These are phyloP conservation scores for Zele albiditarsus DNA, from an alignment of 2,888 invertebrate genomes.

Conservation along the genomic window DNA sequence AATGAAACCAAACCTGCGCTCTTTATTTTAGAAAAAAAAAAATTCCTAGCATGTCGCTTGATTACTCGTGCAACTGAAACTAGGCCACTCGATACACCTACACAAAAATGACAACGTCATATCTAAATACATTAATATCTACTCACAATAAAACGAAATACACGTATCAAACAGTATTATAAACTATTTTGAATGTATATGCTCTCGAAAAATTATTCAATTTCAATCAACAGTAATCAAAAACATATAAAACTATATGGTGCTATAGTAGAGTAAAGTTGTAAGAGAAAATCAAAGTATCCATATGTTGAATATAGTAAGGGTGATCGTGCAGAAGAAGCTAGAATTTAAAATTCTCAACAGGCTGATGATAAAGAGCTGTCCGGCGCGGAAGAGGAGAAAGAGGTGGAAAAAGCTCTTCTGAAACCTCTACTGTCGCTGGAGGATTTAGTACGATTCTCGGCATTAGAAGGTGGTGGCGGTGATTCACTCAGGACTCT, in stretches of 20 bases:
- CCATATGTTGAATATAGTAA: neutral
- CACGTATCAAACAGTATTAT: slow-evolving; percentile 20
- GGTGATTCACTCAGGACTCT: slow-evolving; percentile 75
- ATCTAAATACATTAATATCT: slow-evolving; percentile 34
- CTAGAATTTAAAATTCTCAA: slow-evolving; percentile 49
- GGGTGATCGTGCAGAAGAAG: slow-evolving; percentile 52
- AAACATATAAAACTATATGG: neutral
- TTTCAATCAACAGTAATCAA: neutral
- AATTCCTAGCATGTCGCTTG: slow-evolving; percentile 61
- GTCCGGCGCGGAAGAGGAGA: slow-evolving; percentile 77
- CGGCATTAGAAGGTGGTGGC: slow-evolving; percentile 73
- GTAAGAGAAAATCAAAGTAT: neutral
- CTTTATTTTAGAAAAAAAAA: slow-evolving; percentile 23
- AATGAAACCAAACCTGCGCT: neutral
- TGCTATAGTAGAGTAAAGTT: neutral
- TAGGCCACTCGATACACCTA: slow-evolving; percentile 33
- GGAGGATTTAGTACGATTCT: slow-evolving; percentile 77
- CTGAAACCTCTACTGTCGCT: slow-evolving; percentile 76
- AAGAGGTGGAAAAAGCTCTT: slow-evolving; percentile 77
- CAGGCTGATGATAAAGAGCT: slow-evolving; percentile 77
- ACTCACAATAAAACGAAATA: slow-evolving; percentile 36
- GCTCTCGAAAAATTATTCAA: neutral
- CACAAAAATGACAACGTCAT: slow-evolving; percentile 27
- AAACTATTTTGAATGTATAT: neutral
- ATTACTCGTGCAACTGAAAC: slow-evolving; percentile 50